A percentile compares a stretch with the other conserved stretches of the same genome.
phyloP scores from a whole-genome alignment of 2,888 invertebrate genomes.

The Pollenia amentaria region DNA sequence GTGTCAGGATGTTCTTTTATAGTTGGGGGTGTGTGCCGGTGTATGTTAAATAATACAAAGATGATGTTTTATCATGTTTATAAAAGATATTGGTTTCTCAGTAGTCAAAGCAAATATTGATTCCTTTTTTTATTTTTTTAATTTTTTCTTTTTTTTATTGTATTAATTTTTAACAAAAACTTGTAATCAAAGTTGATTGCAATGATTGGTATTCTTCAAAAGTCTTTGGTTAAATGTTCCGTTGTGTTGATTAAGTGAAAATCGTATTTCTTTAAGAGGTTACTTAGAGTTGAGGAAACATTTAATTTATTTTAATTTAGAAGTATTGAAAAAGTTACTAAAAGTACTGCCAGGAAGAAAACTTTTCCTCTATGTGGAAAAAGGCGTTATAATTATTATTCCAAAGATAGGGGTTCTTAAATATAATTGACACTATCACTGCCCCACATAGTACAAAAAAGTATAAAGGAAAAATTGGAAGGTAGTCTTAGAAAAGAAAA shows the following conservation, averaged over 20 bases:
- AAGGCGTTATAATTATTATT: too few relatives aligned
- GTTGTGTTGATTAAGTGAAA: too few relatives aligned
- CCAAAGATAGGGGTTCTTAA: too few relatives aligned
- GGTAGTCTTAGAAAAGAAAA: not conserved
- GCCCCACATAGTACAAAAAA: not conserved
- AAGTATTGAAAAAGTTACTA: too few relatives aligned
- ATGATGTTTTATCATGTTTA: conserved; percentile 58
- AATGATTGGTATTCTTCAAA: not conserved
- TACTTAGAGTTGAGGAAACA: too few relatives aligned
- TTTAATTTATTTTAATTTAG: too few relatives aligned
- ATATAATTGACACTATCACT: too few relatives aligned
- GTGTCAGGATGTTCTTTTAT: conserved; percentile 4
- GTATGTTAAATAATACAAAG: conserved; percentile 43
- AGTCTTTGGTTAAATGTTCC: not conserved
- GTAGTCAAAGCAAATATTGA: conserved; percentile 50
- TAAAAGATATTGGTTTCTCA: conserved; percentile 63
- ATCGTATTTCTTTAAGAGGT: too few relatives aligned
- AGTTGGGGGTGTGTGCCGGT: not conserved
- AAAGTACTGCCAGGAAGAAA: too few relatives aligned
- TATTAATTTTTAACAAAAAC: not conserved
- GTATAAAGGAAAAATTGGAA: not conserved
- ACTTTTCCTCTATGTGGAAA: too few relatives aligned
- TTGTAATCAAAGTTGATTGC: not conserved
- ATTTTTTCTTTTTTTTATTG: not conserved
- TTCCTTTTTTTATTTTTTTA: not conserved